Evolutionary conservation across 2,797 vertebrate species (phyloP).

Genomic region (Diplodus puntazzo): DNA sequence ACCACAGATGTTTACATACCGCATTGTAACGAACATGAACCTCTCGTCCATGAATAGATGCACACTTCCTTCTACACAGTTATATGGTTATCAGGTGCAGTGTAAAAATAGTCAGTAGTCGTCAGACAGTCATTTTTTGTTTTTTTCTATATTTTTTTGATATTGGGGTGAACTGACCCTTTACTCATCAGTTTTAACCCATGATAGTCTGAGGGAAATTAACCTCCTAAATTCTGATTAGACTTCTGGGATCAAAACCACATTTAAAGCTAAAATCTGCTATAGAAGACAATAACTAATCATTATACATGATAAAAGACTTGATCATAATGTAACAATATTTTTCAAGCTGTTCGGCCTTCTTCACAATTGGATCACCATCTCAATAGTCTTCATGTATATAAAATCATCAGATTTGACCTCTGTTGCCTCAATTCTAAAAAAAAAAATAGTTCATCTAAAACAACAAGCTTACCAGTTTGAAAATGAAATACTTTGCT

Average conservation of each 20-base stretch:
- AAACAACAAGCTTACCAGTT: too few relatives aligned
- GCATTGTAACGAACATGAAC: too few relatives aligned
- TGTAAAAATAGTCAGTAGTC: too few relatives aligned
- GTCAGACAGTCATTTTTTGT: too few relatives aligned
- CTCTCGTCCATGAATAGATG: too few relatives aligned
- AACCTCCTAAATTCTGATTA: slow-evolving; percentile 9
- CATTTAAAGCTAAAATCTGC: slow-evolving; percentile 11
- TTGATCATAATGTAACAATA: not conserved
- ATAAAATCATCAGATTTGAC: slow-evolving; percentile 9
- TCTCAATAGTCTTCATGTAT: not conserved
- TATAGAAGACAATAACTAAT: not conserved
- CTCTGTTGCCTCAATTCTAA: not conserved
- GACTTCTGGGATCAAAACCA: not conserved
- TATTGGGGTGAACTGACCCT: too few relatives aligned
- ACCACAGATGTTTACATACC: too few relatives aligned
- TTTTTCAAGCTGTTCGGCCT: not conserved
- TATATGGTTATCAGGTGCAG: too few relatives aligned
- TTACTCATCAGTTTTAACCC: not conserved
- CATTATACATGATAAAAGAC: not conserved
- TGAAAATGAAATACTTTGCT: too few relatives aligned
- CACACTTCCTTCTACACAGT: too few relatives aligned
- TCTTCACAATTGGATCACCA: not conserved
- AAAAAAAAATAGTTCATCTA: too few relatives aligned
- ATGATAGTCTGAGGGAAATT: not conserved
- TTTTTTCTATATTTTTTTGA: too few relatives aligned